Evolutionary conservation across 2,113 vertebrate genomes (phyloP), one percentile per base, ranked within the genome.

Genomic region (Salvelinus namaycush): DNA sequence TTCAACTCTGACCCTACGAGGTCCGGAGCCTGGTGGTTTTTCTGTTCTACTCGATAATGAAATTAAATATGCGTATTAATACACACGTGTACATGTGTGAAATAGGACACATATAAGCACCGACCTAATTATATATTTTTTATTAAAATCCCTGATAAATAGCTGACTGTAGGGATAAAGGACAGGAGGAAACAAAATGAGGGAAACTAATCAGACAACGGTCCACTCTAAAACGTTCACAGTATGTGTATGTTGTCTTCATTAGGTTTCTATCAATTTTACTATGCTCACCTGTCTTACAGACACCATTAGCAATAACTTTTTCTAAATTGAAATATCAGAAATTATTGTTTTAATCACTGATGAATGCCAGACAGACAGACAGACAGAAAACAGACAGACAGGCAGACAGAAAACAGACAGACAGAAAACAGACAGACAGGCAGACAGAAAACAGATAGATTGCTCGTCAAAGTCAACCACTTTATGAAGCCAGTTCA

Each of bases 401-500:
- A 60, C 57, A 60, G 16, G 14, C 48, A 27, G 49, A 51, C 3
- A 14, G 20, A 14, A 31, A 31, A 5, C 29, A n/a, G n/a, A 24
- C 48, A 27, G 49, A 51, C 3, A 14, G 20, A 14, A 31, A 31
- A 5, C 29, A 31, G 29, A 31, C 29, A 31, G 29, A 31, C 4
- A 31, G 29, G 26, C 26, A 26, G 29, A 31, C 29, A 31, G 29
- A 31, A 5, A 60, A 26, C 26, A 26, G 48, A 29, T 4, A 78
- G 62, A 60, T 39, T 14, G 24, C 81, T 80, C 27, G 81, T 81
- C 84, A 5, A 86, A 76, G 68, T 83, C 84, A 48, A 71, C 79
- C 44, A 86, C 81, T 75, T 79, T 81, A 44, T 86, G 39, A 5
- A 83, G 27, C 84, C 81, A 86, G 68, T 81, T 86, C 76, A 83